These are phyloP conservation scores for Sialis lutaria DNA, from an alignment of 2,888 invertebrate genomes.

Conservation along the genomic window DNA sequence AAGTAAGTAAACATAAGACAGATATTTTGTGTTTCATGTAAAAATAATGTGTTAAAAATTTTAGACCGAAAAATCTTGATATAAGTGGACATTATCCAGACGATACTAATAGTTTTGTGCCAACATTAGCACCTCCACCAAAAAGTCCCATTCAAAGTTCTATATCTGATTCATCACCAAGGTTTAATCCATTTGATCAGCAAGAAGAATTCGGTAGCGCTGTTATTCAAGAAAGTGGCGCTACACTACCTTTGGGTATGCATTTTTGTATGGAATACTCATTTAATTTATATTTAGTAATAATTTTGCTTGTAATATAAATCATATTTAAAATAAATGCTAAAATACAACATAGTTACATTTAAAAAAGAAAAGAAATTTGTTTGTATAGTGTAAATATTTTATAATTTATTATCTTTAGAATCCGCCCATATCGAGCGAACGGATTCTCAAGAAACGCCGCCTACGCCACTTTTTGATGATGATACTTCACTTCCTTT, in stretches of 20 bases:
- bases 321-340: too few relatives aligned
- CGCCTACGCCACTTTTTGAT: slow-evolving; percentile 85
- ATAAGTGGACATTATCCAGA: slow-evolving; percentile 21
- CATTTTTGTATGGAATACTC: slow-evolving; percentile 15
- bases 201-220: slow-evolving; percentile 27
- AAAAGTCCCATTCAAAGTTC: slow-evolving; percentile 32
- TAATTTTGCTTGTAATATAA: background rate
- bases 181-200: slow-evolving; percentile 65
- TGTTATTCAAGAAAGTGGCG: slow-evolving; percentile 16
- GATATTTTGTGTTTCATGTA: background rate
- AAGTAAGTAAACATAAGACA: slow-evolving; percentile 27
- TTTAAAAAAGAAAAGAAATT: background rate
- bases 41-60: background rate
- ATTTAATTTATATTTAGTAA: slow-evolving; percentile 11
- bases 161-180: slow-evolving; percentile 41
- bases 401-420: slow-evolving; percentile 8
- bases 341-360: background rate
- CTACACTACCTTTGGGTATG: slow-evolving; percentile 22
- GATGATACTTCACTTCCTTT: slow-evolving; percentile 85
- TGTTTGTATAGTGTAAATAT: background rate
- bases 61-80: slow-evolving; percentile 33
- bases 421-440: slow-evolving; percentile 24
- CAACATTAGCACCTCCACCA: slow-evolving; percentile 60
- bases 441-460: slow-evolving; percentile 56
- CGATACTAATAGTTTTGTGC: slow-evolving; percentile 34